Base-by-base conservation (phyloP, 2,113 vertebrate species). In the Chaetops frenatus region DNA sequence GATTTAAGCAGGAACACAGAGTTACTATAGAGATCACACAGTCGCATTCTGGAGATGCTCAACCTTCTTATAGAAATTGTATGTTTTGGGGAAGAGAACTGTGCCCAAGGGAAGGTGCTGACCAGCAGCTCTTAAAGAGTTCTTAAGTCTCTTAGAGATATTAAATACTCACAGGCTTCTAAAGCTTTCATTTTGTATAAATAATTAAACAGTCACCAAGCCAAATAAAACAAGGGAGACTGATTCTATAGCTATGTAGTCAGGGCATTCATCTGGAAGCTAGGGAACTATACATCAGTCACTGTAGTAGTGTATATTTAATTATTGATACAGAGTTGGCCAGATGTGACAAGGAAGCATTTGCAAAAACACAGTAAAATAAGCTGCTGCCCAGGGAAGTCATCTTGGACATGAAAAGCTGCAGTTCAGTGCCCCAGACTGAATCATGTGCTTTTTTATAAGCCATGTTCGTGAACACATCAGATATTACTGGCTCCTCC, bases 221-320 rank as follows among this genome's bases (percentile, higher is more conserved):
- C 76, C 86, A 96, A 94, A 84, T 86, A 93, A 92, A 96, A 76
- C 91, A 95, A 86, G 15, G 51, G 67, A 95, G 90, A 74, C 64
- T 86, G 82, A 90, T 81, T 93, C 80, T 77, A 64, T 88, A 81
- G 67, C 60, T 4, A 0, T 83, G 54, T 50, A 73, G 86, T 66
- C 8, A 8, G 61, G 15, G 40, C 76, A 81, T 90, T 95, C 58
- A 78, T 86, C 64, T 92, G 78, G 80, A 93, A 88, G 44, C 33
- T 54, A n/a, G 60, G 44, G 47, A 94, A 40, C 62, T 29, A 69
- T 62, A 42, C 82, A 92, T 94, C 83, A 92, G 71, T 90, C 91
- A 86, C 51, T 93, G 76, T 42, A 54, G 80, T 86, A 64, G 21
- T 86, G 60, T 93, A 36, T 90, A 60, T 88, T 94, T 92, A 95